Percentiles rank a stretch among this genome's conserved stretches.
phyloP scores from a whole-genome alignment of 2,797 vertebrate species.

The Sarcophilus harrisii region DNA sequence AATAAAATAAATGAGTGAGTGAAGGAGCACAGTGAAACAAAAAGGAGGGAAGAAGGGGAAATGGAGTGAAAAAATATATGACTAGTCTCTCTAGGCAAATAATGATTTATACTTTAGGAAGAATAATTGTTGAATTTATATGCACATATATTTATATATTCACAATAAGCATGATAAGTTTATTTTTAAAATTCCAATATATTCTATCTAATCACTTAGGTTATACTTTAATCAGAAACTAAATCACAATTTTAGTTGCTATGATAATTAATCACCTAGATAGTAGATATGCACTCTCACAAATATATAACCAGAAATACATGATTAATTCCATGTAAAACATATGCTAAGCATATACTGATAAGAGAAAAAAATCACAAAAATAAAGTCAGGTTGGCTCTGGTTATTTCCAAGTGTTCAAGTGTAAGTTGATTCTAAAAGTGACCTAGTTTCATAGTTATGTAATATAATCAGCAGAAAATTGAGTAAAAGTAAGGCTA shows the following conservation, averaged over 20 bases:
- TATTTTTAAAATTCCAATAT: conserved; percentile 9
- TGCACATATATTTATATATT: not conserved
- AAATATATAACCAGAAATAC: not conserved
- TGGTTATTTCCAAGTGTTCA: not conserved
- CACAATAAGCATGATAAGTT: not conserved
- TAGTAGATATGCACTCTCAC: not conserved
- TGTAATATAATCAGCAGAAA: conserved; percentile 53
- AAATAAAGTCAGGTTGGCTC: conserved; percentile 1
- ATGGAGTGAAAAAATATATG: not conserved
- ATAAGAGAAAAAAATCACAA: not conserved
- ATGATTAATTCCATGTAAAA: not conserved
- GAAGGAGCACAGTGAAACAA: not conserved
- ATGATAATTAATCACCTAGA: conserved; percentile 2
- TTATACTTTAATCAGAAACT: not conserved
- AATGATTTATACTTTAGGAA: not conserved
- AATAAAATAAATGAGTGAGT: conserved; percentile 5
- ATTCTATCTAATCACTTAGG: conserved; percentile 15
- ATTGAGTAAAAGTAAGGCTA: conserved; percentile 50
- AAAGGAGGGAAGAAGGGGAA: not conserved
- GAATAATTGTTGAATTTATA: not conserved
- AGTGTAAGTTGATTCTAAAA: conserved; percentile 19
- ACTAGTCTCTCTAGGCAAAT: not conserved
- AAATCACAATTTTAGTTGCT: conserved; percentile 15
- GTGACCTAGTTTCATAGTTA: conserved; percentile 55
- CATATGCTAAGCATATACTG: not conserved